Evolutionary conservation across 2,113 vertebrate species (phyloP).

Genomic region (Nycticryphes semicollaris): DNA sequence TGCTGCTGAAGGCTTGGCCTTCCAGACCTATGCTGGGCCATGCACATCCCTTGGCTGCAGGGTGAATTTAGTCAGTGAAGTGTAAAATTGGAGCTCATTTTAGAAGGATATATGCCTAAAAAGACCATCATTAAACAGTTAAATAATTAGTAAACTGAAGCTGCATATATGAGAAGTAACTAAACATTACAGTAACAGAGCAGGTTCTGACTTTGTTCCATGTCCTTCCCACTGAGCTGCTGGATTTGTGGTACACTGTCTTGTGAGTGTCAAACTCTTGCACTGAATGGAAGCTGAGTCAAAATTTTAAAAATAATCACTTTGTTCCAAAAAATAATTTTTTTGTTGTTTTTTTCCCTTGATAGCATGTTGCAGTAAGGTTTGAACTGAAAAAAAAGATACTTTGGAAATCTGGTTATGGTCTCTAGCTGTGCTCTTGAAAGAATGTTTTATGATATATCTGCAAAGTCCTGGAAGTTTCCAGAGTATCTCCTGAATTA

Average conservation of each 20-base stretch:
- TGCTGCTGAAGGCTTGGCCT: not conserved
- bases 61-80: not conserved
- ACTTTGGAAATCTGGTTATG: conserved; percentile 16
- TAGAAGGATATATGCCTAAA: not conserved
- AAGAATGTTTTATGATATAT: not conserved
- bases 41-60: not conserved
- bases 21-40: not conserved
- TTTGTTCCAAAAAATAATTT: conserved; percentile 29
- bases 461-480: not conserved
- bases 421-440: not conserved
- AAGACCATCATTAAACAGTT: not conserved
- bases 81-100: not conserved
- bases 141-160: not conserved
- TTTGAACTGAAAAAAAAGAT: conserved; percentile 29
- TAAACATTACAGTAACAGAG: not conserved
- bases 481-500: not conserved
- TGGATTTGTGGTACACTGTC: not conserved
- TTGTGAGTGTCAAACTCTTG: not conserved
- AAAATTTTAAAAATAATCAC: conserved; percentile 20
- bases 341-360: not conserved
- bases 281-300: not conserved
- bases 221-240: not conserved
- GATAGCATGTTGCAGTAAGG: not conserved
- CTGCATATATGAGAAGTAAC: not conserved
- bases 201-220: not conserved